These are phyloP conservation scores for Drosophila nigromelanica DNA, from an alignment of 1,140 invertebrate genomes.

Conservation along the genomic window DNA sequence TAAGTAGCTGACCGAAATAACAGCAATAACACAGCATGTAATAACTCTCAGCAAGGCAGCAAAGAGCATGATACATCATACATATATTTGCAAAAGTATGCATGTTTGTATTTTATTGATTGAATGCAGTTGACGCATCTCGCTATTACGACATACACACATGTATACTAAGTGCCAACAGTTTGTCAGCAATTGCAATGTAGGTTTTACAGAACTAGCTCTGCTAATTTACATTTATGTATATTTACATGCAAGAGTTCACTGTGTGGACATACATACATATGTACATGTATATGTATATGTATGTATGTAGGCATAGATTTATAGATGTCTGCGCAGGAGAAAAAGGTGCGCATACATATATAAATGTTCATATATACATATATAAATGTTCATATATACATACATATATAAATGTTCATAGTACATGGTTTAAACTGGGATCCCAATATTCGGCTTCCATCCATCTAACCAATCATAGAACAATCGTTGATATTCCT, in stretches of 20 bases:
- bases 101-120: constrained; percentile 28
- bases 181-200: constrained; percentile 3
- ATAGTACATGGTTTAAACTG: constrained; percentile 11
- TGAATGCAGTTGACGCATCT: constrained; percentile 33
- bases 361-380: too few relatives aligned
- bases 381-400: too few relatives aligned
- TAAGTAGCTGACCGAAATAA: constrained; percentile 23
- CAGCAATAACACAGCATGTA: constrained; percentile 1
- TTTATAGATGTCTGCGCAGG: too few relatives aligned
- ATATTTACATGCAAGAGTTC: neutral
- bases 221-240: constrained; percentile 14
- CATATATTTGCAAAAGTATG: neutral
- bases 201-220: constrained; percentile 3
- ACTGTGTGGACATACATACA: too few relatives aligned
- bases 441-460: too few relatives aligned
- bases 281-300: too few relatives aligned
- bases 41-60: constrained; percentile 1
- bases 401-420: too few relatives aligned
- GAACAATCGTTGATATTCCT: too few relatives aligned
- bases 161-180: neutral
- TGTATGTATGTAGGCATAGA: too few relatives aligned
- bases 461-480: too few relatives aligned
- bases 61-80: neutral
- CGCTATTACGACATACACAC: constrained; percentile 2
- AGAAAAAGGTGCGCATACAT: too few relatives aligned